Base-by-base conservation (phyloP, 1,140 invertebrate genomes). In the Trypoxylus dichotomus region DNA sequence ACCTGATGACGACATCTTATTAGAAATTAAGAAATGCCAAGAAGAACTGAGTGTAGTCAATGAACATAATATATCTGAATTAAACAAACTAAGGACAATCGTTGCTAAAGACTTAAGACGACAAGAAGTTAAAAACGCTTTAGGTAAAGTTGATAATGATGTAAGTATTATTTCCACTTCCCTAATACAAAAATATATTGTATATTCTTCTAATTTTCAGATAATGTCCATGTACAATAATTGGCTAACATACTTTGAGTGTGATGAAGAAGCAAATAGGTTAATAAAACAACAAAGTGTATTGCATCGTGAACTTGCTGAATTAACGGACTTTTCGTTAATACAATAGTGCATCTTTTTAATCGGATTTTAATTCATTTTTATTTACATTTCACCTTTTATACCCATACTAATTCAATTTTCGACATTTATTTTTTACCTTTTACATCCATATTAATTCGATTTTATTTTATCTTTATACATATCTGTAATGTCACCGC, bases 11-110 rank as follows among this genome's bases (percentile, higher is more conserved):
- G 95, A 97, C 85, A 94, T 97, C 82, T 85, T 96, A 76, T 85
- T 89, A 8, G 96, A 97, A 88, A 93, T 97, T 29, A 94, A 94
- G 85, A 90, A 93, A 80, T 95, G 95, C 82, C 94, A 96, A 81
- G 90, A 93, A 75, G 95, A 97, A 85, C 86, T 97, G 0, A 89
- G 90, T 68, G 90, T 89, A 0, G 86, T 95, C 7, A 90, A 92
- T 63, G 89, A 90, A 84, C 92, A 93, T 77, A 95, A 95, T 83
- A 88, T 91, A 74, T 86, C 87, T 15, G 91, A 93, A 79, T 85
- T 94, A 0, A 91, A 91, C 79, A 88, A 89, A 74, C 81, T 96
- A 2, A 84, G 90, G 0, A 85, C 86, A 32, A 85, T 90, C 24
- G 91, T 92, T 5, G 88, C 90, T 75, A 89, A 91, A 68, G 92